A percentile compares a stretch with the other conserved stretches of the same genome.
phyloP scores from a whole-genome alignment of 1,140 invertebrate genomes.

The Drosophila littoralis region DNA sequence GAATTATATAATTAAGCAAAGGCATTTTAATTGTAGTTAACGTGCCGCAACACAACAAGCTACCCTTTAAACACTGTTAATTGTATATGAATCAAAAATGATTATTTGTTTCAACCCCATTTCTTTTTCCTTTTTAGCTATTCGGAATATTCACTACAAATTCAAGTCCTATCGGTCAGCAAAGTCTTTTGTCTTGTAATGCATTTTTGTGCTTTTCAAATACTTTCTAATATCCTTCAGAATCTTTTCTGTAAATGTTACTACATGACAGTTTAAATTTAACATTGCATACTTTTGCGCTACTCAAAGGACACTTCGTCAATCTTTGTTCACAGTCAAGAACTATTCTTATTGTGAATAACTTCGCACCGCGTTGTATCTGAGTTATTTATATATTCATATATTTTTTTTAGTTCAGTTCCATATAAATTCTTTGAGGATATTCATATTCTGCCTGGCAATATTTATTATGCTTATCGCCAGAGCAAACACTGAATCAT shows the following conservation, averaged over 20 bases:
- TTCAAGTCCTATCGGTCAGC: too few species aligned
- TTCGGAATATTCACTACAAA: background rate
- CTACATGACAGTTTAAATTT: too few species aligned
- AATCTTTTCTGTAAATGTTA: too few species aligned
- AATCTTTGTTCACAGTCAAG: background rate
- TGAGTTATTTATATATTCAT: background rate
- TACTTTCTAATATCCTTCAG: too few species aligned
- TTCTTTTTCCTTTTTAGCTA: too few species aligned
- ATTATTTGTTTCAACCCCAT: too few species aligned
- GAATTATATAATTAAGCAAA: background rate
- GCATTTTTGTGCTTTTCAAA: too few species aligned
- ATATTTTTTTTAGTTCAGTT: background rate
- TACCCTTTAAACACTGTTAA: background rate
- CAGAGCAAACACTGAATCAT: slow-evolving; percentile 18
- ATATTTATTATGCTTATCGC: slow-evolving; percentile 19
- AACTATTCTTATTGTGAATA: background rate
- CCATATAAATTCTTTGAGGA: background rate
- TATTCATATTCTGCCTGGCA: background rate
- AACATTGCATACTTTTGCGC: slow-evolving; percentile 8
- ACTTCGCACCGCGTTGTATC: background rate
- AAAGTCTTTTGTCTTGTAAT: too few species aligned
- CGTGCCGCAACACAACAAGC: background rate
- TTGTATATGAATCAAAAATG: background rate
- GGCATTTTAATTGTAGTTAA: background rate
- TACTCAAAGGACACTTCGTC: background rate